phyloP scores from a whole-genome alignment of 2,113 vertebrate genomes.

The Bolborhynchus lineola region DNA sequence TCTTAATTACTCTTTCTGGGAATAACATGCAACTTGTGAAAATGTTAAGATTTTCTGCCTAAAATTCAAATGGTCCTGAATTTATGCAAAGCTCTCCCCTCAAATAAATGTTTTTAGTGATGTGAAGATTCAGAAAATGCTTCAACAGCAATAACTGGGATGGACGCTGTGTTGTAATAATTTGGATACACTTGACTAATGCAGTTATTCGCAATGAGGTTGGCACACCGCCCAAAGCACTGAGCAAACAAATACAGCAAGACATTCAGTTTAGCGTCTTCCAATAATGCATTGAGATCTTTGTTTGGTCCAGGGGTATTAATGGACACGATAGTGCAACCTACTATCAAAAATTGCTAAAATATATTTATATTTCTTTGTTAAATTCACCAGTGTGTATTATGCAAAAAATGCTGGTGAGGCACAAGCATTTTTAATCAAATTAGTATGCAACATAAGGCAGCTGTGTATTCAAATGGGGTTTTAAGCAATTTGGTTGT shows the following conservation, averaged over 20 bases:
- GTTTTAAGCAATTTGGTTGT: constrained; percentile 89
- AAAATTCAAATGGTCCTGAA: constrained; percentile 60
- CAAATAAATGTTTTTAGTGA: constrained; percentile 67
- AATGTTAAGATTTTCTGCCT: constrained; percentile 34
- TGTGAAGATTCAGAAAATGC: constrained; percentile 76
- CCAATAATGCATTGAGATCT: constrained; percentile 55
- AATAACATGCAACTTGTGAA: constrained; percentile 34
- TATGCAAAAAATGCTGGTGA: constrained; percentile 78
- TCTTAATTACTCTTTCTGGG: neutral
- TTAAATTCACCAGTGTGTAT: constrained; percentile 75
- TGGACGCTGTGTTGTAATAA: constrained; percentile 85
- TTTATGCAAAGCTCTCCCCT: constrained; percentile 62
- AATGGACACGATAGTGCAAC: constrained; percentile 26
- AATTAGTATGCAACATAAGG: constrained; percentile 89
- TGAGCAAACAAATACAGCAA: constrained; percentile 78
- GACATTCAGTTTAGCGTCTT: constrained; percentile 69
- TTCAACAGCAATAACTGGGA: constrained; percentile 79
- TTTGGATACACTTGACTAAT: constrained; percentile 87
- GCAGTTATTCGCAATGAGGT: constrained; percentile 84
- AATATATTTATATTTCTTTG: constrained; percentile 70
- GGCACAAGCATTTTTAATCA: constrained; percentile 81
- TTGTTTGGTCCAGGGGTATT: constrained; percentile 52
- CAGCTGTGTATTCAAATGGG: constrained; percentile 87
- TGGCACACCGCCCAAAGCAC: constrained; percentile 81
- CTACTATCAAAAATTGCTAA: constrained; percentile 26